Conservation (phyloP, 2,888 invertebrate genomes). For the Serripes groenlandicus region DNA sequence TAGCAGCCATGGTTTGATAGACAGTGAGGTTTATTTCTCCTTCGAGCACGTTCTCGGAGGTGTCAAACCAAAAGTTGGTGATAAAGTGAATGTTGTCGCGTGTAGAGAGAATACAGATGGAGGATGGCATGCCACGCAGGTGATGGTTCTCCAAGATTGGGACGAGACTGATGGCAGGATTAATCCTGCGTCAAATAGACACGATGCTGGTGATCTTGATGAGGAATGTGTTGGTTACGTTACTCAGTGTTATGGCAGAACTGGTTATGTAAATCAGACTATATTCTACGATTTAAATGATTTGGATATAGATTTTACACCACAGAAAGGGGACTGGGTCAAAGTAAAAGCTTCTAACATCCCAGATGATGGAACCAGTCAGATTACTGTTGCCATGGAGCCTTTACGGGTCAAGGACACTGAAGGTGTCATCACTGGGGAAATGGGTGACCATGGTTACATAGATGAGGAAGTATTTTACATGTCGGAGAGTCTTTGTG, state of each 20-base stretch:
- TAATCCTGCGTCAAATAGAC: constrained; percentile 46
- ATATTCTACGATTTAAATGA: constrained; percentile 70
- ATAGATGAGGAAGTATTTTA: constrained; percentile 82
- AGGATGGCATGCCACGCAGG: constrained; percentile 80
- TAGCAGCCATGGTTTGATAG: constrained; percentile 82
- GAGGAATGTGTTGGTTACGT: constrained; percentile 70
- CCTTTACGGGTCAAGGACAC: constrained; percentile 71
- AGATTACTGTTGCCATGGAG: constrained; percentile 64
- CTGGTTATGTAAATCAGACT: constrained; percentile 73
- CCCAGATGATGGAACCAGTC: constrained; percentile 29
- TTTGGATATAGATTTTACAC: constrained; percentile 65
- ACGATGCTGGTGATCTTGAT: constrained; percentile 26
- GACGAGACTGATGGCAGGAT: constrained; percentile 36
- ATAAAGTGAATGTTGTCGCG: constrained; percentile 77
- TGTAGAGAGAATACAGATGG: constrained; percentile 72
- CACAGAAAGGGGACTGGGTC: constrained; percentile 80
- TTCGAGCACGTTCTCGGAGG: constrained; percentile 72
- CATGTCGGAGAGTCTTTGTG: constrained; percentile 61
- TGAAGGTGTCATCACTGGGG: constrained; percentile 76
- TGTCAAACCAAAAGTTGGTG: constrained; percentile 73
- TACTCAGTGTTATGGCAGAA: constrained; percentile 58
- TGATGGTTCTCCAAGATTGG: constrained; percentile 63
- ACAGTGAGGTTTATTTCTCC: constrained; percentile 82
- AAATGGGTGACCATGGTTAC: constrained; percentile 79
- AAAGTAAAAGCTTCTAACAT: constrained; percentile 61